Percentiles rank a stretch among this genome's conserved stretches.
Evolutionary conservation across 1,140 invertebrate genomes (phyloP).

Genomic region (Macrobrachium rosenbergii): DNA sequence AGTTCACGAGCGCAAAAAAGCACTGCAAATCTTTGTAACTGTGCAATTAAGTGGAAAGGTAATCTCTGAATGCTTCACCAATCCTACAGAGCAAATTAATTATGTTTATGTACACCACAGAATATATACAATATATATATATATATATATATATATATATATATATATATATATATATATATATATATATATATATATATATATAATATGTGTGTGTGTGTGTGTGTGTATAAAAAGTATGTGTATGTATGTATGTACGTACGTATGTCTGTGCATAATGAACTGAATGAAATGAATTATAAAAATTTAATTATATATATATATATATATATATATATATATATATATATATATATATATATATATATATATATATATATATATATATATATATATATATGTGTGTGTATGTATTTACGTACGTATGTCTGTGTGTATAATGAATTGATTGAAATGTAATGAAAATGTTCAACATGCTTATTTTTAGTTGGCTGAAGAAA

Average conservation of each 20-base stretch:
- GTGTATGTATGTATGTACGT: not conserved
- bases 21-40: no score
- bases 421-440: not conserved
- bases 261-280: not conserved
- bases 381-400: not conserved
- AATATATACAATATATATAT: not conserved
- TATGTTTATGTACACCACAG: no score
- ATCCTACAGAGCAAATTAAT: no score
- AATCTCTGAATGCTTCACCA: no score
- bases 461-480: no score
- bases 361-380: not conserved
- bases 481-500: no score
- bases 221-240: not conserved
- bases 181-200: constrained; percentile 10
- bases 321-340: constrained; percentile 25
- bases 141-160: constrained; percentile 15
- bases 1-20: no score
- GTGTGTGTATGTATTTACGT: not conserved
- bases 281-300: no score
- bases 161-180: constrained; percentile 27
- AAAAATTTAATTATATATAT: not conserved
- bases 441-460: no score
- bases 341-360: not conserved
- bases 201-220: not conserved
- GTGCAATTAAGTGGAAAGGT: no score